Conservation (phyloP, 1,140 invertebrate genomes). For the Pseudomyrmex concolor region DNA sequence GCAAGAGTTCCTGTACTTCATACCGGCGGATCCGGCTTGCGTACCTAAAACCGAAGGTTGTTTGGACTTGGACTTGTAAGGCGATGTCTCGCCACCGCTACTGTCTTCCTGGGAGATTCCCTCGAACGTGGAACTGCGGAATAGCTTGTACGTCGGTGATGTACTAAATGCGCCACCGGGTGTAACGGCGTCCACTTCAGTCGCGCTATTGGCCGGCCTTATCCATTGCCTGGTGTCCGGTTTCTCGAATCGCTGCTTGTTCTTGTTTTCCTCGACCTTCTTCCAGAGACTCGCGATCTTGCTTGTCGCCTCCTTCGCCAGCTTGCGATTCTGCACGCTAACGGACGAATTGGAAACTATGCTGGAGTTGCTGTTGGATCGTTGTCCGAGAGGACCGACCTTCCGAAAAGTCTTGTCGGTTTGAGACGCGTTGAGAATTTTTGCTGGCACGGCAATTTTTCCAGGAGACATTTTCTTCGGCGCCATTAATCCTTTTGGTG, state of each 20-base stretch:
- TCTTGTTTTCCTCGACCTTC: conserved; percentile 91
- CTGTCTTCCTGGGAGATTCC: conserved; percentile 84
- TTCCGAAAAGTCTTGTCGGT: conserved; percentile 71
- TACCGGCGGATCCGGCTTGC: conserved; percentile 36
- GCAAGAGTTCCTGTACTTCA: conserved; percentile 79
- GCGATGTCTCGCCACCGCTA: not conserved
- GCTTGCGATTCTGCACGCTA: conserved; percentile 82
- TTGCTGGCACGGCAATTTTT: conserved; percentile 26
- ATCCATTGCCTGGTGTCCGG: conserved; percentile 89
- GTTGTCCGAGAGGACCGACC: conserved; percentile 78
- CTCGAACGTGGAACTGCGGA: conserved; percentile 90
- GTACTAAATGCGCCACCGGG: conserved; percentile 29
- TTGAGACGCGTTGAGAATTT: conserved; percentile 46
- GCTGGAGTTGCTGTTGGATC: conserved; percentile 87
- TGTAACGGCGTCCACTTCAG: conserved; percentile 71
- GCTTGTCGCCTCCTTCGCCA: conserved; percentile 91
- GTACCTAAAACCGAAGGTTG: conserved; percentile 42
- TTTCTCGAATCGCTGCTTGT: conserved; percentile 85
- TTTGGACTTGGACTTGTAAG: conserved; percentile 59
- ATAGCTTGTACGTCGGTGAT: conserved; percentile 84
- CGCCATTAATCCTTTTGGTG: conserved; percentile 82
- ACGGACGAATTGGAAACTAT: conserved; percentile 86
- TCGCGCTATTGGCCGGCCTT: conserved; percentile 74
- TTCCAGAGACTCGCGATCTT: conserved; percentile 96
- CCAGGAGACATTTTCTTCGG: conserved; percentile 76